Conservation (phyloP, 2,888 invertebrate species). For the Proisotoma minuta region DNA sequence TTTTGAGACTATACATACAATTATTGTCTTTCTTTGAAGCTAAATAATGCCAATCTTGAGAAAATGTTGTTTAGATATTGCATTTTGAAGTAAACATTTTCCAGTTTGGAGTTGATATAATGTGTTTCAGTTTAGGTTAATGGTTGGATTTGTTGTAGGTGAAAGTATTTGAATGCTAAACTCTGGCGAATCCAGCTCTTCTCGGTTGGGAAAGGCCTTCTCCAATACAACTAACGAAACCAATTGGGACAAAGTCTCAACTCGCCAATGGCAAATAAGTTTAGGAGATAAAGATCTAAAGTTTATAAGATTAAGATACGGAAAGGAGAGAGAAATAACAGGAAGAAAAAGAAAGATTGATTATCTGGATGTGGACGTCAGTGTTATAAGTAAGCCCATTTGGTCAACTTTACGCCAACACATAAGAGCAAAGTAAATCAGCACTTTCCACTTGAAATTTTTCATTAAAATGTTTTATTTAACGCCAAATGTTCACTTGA, state of each 20-base stretch:
- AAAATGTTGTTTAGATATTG: neutral
- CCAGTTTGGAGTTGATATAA: no score
- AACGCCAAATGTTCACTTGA: no score
- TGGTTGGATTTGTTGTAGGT: neutral
- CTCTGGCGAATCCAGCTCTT: neutral
- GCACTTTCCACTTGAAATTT: slow-evolving; percentile 5
- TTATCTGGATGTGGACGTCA: slow-evolving; percentile 1
- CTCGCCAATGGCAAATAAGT: neutral
- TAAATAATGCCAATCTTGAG: no score
- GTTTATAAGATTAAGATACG: slow-evolving; percentile 1
- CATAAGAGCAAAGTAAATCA: slow-evolving; percentile 4
- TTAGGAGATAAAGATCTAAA: slow-evolving; percentile 5
- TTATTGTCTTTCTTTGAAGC: no score
- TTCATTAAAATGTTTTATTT: no score
- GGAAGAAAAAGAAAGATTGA: slow-evolving; percentile 11
- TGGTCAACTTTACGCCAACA: slow-evolving; percentile 6
- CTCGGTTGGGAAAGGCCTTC: neutral
- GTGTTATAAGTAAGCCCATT: neutral
- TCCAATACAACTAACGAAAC: neutral
- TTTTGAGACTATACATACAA: no score
- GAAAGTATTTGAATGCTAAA: no score
- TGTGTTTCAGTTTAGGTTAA: neutral
- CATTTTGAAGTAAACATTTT: no score
- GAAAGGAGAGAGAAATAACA: slow-evolving; percentile 8
- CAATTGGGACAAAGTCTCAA: neutral